Percentiles rank a stretch among this genome's conserved stretches.
Evolutionary conservation across 2,113 vertebrate species (phyloP).

Genomic region (Cyprinodon brontotheroides): DNA sequence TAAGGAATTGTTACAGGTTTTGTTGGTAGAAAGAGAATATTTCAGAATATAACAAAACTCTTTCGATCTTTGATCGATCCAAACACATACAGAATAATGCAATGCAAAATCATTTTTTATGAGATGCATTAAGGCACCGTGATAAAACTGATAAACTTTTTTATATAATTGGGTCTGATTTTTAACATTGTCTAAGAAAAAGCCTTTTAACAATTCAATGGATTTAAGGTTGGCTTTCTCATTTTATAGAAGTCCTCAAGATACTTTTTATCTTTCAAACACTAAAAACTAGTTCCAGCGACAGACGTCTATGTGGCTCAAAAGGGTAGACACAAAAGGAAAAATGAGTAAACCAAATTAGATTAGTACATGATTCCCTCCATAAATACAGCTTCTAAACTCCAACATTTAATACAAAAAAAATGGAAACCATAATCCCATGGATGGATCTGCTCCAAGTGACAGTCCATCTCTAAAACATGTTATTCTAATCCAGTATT

Average conservation of each 20-base stretch:
- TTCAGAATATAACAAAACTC: no score
- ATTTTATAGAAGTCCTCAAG: not conserved
- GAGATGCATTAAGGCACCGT: no score
- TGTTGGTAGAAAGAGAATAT: no score
- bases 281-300: not conserved
- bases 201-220: not conserved
- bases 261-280: conserved; percentile 4
- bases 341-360: conserved; percentile 42
- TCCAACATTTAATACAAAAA: conserved; percentile 2
- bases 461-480: conserved; percentile 32
- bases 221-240: conserved; percentile 7
- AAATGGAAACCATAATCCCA: conserved; percentile 35
- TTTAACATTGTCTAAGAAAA: not conserved
- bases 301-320: not conserved
- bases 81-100: not conserved
- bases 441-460: conserved; percentile 24
- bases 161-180: not conserved
- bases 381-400: conserved; percentile 33
- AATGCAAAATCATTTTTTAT: not conserved
- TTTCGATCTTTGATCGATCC: not conserved
- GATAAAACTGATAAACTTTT: no score
- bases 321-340: not conserved
- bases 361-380: conserved; percentile 45
- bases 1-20: not conserved
- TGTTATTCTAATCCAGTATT: conserved; percentile 41